Percentiles rank a stretch among this genome's conserved stretches.
Evolutionary conservation across 2,888 invertebrate genomes (phyloP).

Genomic region (Eumerus sabulonum): DNA sequence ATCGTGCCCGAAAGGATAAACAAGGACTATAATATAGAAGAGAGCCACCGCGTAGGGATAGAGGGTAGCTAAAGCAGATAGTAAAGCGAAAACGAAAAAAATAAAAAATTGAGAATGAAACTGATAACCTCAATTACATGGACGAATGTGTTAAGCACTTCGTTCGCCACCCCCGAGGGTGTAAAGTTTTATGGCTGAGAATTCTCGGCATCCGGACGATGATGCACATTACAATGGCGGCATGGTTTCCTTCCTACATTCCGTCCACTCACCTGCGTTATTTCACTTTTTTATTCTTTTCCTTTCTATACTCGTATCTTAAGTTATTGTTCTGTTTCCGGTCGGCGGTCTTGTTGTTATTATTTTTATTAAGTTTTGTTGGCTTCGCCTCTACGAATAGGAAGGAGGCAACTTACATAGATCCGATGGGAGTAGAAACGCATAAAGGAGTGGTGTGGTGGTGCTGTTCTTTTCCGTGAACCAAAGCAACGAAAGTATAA

Average conservation of each 20-base stretch:
- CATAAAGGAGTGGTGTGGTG: slow-evolving; percentile 10
- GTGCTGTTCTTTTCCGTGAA: slow-evolving; percentile 53
- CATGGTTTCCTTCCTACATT: slow-evolving; percentile 1
- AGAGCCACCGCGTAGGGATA: slow-evolving; percentile 38
- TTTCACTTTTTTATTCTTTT: slow-evolving; percentile 36
- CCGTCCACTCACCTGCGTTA: slow-evolving; percentile 12
- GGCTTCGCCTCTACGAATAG: slow-evolving; percentile 44
- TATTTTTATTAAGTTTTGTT: slow-evolving; percentile 64
- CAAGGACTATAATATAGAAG: slow-evolving; percentile 18
- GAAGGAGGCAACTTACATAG: too few species aligned
- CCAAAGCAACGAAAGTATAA: slow-evolving; percentile 29
- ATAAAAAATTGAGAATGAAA: slow-evolving; percentile 51
- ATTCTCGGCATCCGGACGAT: slow-evolving; percentile 59
- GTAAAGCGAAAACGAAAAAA: slow-evolving; percentile 3
- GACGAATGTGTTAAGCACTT: slow-evolving; percentile 69
- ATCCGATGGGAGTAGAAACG: neutral
- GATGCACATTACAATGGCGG: slow-evolving; percentile 40
- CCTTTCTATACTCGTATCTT: slow-evolving; percentile 45
- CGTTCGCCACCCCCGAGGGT: slow-evolving; percentile 50
- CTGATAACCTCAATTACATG: slow-evolving; percentile 69
- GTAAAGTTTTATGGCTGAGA: slow-evolving; percentile 64
- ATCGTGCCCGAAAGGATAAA: neutral
- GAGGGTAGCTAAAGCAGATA: slow-evolving; percentile 25
- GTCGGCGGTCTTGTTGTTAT: slow-evolving; percentile 9
- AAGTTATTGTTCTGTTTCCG: slow-evolving; percentile 20